Evolutionary conservation across 2,797 vertebrate species (phyloP).

Genomic region (Streptopelia turtur): DNA sequence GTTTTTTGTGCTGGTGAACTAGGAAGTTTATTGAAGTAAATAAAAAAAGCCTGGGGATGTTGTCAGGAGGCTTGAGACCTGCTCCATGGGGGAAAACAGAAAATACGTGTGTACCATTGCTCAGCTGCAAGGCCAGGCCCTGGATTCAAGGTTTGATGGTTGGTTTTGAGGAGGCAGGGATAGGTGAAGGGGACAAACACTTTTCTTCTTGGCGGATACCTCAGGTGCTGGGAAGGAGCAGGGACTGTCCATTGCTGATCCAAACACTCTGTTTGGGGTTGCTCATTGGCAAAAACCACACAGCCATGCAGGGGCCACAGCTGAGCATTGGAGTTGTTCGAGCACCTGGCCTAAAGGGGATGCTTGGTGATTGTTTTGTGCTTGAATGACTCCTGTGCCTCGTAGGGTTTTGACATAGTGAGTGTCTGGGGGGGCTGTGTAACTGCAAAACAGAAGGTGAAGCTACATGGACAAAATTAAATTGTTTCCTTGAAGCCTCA

Average conservation of each 20-base stretch:
- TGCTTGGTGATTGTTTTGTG: neutral
- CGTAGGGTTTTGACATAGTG: neutral
- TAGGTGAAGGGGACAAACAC: neutral
- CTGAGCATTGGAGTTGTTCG: neutral
- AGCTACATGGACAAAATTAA: neutral
- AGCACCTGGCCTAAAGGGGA: neutral
- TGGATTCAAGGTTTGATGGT: neutral
- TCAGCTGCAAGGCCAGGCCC: neutral
- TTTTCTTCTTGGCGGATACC: neutral
- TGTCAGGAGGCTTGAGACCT: neutral
- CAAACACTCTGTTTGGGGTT: neutral
- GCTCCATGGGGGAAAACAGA: neutral
- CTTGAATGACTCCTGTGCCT: neutral
- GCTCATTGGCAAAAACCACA: neutral
- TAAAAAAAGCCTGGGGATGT: neutral
- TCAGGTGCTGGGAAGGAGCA: neutral
- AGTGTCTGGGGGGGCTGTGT: neutral
- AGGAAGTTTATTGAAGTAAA: neutral
- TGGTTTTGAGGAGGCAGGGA: neutral
- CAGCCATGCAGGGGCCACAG: neutral
- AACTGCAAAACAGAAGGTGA: neutral
- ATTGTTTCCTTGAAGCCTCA: neutral
- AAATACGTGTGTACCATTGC: neutral
- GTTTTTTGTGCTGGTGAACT: neutral
- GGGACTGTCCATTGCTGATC: neutral